These are phyloP conservation scores for Orchesellides sinensis DNA, from an alignment of 2,888 invertebrate species.

Conservation along the genomic window DNA sequence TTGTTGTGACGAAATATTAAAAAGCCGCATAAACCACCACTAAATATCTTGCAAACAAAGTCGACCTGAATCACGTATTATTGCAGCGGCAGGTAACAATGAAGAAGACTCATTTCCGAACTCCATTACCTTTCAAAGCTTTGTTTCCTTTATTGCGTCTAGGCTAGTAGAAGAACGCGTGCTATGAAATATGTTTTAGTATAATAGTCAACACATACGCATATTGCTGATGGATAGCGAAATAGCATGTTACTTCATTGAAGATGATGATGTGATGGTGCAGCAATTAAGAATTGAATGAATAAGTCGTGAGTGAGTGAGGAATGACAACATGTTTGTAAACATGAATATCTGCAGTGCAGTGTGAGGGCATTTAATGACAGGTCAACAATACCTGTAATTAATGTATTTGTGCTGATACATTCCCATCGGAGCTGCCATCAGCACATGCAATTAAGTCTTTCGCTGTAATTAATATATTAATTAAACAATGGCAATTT, in stretches of 20 bases:
- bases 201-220: no score
- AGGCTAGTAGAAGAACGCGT: no score
- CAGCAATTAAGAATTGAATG: slow-evolving; percentile 1
- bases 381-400: slow-evolving; percentile 64
- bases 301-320: neutral
- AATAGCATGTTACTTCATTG: slow-evolving; percentile 40
- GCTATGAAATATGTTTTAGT: no score
- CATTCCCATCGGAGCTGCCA: slow-evolving; percentile 51
- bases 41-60: slow-evolving; percentile 13
- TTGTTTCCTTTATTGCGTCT: slow-evolving; percentile 18
- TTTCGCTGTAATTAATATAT: slow-evolving; percentile 61
- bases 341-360: slow-evolving; percentile 15
- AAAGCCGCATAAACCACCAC: slow-evolving; percentile 30
- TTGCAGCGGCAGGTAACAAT: no score
- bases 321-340: slow-evolving; percentile 37
- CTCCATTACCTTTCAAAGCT: slow-evolving; percentile 43
- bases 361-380: slow-evolving; percentile 56
- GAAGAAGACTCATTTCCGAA: slow-evolving; percentile 61
- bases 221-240: no score
- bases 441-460: slow-evolving; percentile 44
- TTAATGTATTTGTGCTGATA: slow-evolving; percentile 65
- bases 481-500: slow-evolving; percentile 58
- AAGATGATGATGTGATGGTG: slow-evolving; percentile 15
- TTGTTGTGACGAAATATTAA: neutral
- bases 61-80: slow-evolving; percentile 64